Percentiles rank a stretch among this genome's conserved stretches.
These are phyloP conservation scores for Eledona agricola DNA, from an alignment of 2,888 invertebrate genomes.

Conservation along the genomic window DNA sequence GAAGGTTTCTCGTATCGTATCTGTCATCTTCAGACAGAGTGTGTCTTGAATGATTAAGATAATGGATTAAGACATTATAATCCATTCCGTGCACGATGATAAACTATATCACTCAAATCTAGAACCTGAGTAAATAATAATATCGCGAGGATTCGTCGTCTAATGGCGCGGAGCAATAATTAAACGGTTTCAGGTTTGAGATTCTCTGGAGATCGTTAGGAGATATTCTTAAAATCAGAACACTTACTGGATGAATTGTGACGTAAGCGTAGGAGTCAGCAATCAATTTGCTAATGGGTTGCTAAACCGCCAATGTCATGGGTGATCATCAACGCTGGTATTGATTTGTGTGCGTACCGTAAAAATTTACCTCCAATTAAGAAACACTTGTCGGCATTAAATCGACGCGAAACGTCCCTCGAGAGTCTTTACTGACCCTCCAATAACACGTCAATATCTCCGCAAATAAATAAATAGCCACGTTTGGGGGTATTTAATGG, in stretches of 20 bases:
- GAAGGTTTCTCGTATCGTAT: slow-evolving; percentile 36
- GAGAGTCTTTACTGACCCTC: slow-evolving; percentile 24
- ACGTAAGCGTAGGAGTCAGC: slow-evolving; percentile 48
- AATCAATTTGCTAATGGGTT: slow-evolving; percentile 57
- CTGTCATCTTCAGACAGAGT: slow-evolving; percentile 40
- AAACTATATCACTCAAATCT: slow-evolving; percentile 47
- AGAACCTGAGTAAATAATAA: slow-evolving; percentile 40
- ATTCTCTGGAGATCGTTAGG: too few relatives aligned
- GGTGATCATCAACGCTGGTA: slow-evolving; percentile 43
- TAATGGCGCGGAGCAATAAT: slow-evolving; percentile 26
- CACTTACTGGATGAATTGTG: slow-evolving; percentile 31
- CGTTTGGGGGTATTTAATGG: slow-evolving; percentile 29
- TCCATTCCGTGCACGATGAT: slow-evolving; percentile 44
- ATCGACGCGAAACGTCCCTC: too few relatives aligned
- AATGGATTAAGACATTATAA: slow-evolving; percentile 50
- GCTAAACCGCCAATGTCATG: slow-evolving; percentile 55
- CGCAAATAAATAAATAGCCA: slow-evolving; percentile 31
- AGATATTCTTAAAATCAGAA: too few relatives aligned
- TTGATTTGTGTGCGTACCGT: too few relatives aligned
- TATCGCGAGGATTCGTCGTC: slow-evolving; percentile 33
- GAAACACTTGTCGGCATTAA: too few relatives aligned
- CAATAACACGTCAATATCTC: slow-evolving; percentile 32
- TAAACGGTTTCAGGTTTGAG: slow-evolving; percentile 30
- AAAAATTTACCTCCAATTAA: too few relatives aligned
- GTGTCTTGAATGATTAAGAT: slow-evolving; percentile 48